Evolutionary conservation across 2,113 vertebrate species (phyloP).

Genomic region (Seriola dumerili): DNA sequence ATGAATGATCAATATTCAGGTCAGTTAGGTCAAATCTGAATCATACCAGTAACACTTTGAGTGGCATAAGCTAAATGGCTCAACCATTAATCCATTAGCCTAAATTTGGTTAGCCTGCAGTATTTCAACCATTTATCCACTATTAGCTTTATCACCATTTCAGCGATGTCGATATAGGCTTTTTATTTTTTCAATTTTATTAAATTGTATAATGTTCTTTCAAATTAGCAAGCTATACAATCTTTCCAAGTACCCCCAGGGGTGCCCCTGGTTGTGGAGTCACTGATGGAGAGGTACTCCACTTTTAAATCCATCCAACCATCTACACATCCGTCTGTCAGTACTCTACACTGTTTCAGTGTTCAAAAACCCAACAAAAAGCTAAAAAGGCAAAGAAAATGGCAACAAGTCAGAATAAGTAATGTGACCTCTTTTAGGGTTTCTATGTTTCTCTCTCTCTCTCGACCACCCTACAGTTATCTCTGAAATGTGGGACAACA

Average conservation of each 20-base stretch:
- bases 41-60: too few relatives aligned
- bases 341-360: neutral
- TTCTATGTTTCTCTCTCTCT: neutral
- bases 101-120: neutral
- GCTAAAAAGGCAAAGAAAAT: neutral
- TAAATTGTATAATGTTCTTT: neutral
- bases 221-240: neutral
- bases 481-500: constrained; percentile 6
- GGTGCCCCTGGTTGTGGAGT: neutral
- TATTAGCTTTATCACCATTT: too few relatives aligned
- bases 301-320: neutral
- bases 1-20: too few relatives aligned
- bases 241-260: neutral
- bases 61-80: neutral
- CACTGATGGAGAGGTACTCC: neutral
- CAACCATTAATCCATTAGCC: neutral
- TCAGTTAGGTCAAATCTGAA: too few relatives aligned
- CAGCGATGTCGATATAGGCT: too few relatives aligned
- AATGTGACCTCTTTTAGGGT: neutral
- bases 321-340: neutral
- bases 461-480: constrained; percentile 3
- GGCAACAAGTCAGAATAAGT: constrained; percentile 6
- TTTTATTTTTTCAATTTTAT: too few relatives aligned
- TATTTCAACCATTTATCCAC: neutral
- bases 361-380: constrained; percentile 18